Base-by-base conservation (phyloP, 2,113 vertebrate genomes). In the Antennarius striatus region DNA sequence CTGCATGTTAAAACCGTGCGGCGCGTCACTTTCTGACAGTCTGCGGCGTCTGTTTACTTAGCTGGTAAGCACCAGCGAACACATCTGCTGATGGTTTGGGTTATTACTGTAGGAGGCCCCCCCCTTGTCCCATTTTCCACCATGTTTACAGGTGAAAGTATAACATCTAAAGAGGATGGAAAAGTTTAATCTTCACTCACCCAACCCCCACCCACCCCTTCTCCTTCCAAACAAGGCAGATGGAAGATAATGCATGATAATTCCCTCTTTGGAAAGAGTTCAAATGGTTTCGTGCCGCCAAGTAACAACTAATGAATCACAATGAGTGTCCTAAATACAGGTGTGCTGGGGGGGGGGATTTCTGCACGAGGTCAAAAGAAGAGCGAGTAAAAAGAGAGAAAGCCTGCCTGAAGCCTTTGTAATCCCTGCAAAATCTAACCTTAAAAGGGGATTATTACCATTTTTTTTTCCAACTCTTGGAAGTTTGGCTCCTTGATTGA, bases 41-140 rank as follows among this genome's bases (percentile, higher is more conserved):
- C 52, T 60, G 50, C 30, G 1, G 50, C 30, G 48, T 80, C 82
- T 77, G 71, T 71, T 86, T 79, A 66, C 72, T 77, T 67, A 73
- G 39, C 43, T 13, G 30, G 16, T 36, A 56, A 83, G 68, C 67
- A 50, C 46, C 50, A 28, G 64, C 56, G 57, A 77, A 61, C 73
- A 84, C 82, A 87, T 86, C 71, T 82, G 81, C 75, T 72, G 36
- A 69, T 68, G 29, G 49, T 86, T 70, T 56, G 49, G 60, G 62
- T 80, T 69, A 60, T 48, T 58, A 16, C 52, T 63, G 39, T 46
- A 64, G 12, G 46, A 78, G 57, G 48, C 47, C 52, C 57, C 66
- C 39, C 57, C 63, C 39, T 2, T 28, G 47, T 48, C 63, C 16
- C 16, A 16, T 12, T 67, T 43, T 11, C 15, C 10, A 1, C 28